These are phyloP conservation scores for Autographa pulchrina DNA, from an alignment of 2,888 invertebrate species.

Conservation along the genomic window DNA sequence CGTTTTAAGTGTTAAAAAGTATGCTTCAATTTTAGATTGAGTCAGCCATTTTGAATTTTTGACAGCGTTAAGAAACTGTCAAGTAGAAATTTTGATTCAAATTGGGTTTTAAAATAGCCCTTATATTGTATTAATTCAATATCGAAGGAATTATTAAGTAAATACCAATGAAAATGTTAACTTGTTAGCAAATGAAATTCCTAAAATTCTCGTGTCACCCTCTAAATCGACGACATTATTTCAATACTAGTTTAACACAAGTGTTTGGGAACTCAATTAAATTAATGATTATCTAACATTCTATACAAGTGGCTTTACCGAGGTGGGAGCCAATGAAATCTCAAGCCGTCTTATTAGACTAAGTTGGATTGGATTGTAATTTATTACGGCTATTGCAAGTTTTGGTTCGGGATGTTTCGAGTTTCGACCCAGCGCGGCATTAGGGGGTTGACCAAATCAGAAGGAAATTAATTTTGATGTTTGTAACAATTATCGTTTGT, in stretches of 20 bases:
- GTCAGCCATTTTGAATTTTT: neutral
- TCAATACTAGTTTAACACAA: conserved; percentile 40
- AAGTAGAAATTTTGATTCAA: neutral
- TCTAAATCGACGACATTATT: conserved; percentile 28
- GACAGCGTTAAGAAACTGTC: neutral
- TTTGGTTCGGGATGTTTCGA: conserved; percentile 70
- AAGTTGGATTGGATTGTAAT: conserved; percentile 83
- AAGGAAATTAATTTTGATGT: conserved; percentile 72
- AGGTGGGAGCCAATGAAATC: conserved; percentile 63
- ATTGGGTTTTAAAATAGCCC: neutral
- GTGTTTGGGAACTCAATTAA: conserved; percentile 75
- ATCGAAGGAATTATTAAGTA: neutral
- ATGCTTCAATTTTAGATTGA: neutral
- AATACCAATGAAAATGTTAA: neutral
- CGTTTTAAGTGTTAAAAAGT: conserved; percentile 22
- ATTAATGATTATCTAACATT: conserved; percentile 75
- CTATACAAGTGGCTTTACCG: conserved; percentile 56
- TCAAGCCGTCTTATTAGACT: conserved; percentile 75
- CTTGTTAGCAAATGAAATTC: neutral
- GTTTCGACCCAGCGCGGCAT: conserved; percentile 58
- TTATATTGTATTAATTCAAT: neutral
- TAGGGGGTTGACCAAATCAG: conserved; percentile 69
- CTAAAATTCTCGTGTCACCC: neutral
- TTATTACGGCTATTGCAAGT: conserved; percentile 82
- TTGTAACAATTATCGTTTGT: conserved; percentile 63